Percentiles rank a stretch among this genome's conserved stretches.
Evolutionary conservation across 1,140 invertebrate genomes (phyloP).

Genomic region (Drosophila fuyamai): DNA sequence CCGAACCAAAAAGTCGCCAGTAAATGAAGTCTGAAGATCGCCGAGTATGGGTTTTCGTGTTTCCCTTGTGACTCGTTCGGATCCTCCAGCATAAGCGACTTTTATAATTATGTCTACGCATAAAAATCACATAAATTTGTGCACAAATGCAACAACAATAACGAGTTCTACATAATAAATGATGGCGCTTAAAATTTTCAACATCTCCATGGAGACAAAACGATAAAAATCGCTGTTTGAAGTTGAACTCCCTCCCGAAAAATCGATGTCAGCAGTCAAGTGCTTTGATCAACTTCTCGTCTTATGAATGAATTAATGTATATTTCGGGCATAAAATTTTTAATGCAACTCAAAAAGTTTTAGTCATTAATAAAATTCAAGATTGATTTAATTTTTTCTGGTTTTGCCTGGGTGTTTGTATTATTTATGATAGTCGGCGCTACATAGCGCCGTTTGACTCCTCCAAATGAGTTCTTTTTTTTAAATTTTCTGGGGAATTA

Average conservation of each 20-base stretch:
- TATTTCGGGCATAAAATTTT: slow-evolving; percentile 53
- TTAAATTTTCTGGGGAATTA: background rate
- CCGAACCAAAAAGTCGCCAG: slow-evolving; percentile 39
- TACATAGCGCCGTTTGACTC: slow-evolving; percentile 58
- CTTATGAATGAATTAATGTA: slow-evolving; percentile 79
- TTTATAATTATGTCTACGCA: slow-evolving; percentile 84
- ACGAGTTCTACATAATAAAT: slow-evolving; percentile 77
- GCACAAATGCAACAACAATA: slow-evolving; percentile 77
- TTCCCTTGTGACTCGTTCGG: slow-evolving; percentile 30
- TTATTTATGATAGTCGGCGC: slow-evolving; percentile 76
- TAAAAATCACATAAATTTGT: slow-evolving; percentile 84
- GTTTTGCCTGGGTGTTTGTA: slow-evolving; percentile 61
- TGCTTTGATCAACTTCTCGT: slow-evolving; percentile 48
- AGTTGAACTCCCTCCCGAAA: slow-evolving; percentile 39
- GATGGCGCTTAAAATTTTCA: slow-evolving; percentile 84
- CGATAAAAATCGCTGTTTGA: slow-evolving; percentile 71
- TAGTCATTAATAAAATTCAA: slow-evolving; percentile 74
- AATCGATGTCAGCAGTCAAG: slow-evolving; percentile 49
- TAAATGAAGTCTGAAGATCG: slow-evolving; percentile 56
- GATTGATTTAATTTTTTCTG: slow-evolving; percentile 29
- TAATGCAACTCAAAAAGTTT: slow-evolving; percentile 59
- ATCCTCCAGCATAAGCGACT: slow-evolving; percentile 48
- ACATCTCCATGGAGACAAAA: slow-evolving; percentile 77
- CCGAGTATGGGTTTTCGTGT: slow-evolving; percentile 21
- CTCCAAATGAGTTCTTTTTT: slow-evolving; percentile 33